Evolutionary conservation across 2,888 invertebrate genomes (phyloP), one percentile per base, ranked within the genome.

Genomic region (Nephrotoma appendiculata): DNA sequence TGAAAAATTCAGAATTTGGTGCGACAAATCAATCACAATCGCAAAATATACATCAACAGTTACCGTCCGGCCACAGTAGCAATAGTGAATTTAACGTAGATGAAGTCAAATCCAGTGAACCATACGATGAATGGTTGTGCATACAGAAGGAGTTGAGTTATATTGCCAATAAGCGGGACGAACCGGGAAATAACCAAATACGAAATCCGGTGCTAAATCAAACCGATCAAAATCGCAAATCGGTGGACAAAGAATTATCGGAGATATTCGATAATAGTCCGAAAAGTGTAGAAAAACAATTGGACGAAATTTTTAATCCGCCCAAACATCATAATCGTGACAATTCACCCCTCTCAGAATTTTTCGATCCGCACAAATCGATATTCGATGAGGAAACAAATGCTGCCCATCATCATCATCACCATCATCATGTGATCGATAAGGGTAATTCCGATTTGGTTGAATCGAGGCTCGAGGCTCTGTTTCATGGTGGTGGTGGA

Each of bases 121-220:
- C 93, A 87, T 94, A 94, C 88, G 95, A 95, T 89, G 94, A 94
- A 89, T 95, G 95, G 94, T 92, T 94, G 71, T 94, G 94, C 88
- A 93, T 95, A 87, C 94, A 95, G 89, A 93, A 94, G 86, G 95
- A 95, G 89, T 91, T 95, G 3, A 94, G 92, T 89, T 88, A 93
- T 52, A 92, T 92, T 85, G 87, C 88, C n/a, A 89, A 89, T 86
- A 87, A 89, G 88, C 88, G 88, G 41, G 42, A 86, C n/a, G 57
- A 83, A 48, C 31, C 83, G 6, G 71, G 7, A 0, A 45, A 45
- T 86, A 45, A 5, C 5, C 52, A 86, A 57, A 6, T 7, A 0
- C 44, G 85, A 44, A 87, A 88, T n/a, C 71, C 86, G 41, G 88
- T 88, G n/a, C 88, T 88, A 83, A 89, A 89, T 71, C 89, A 89